phyloP scores from a whole-genome alignment of 2,113 vertebrate species.

The Mugil cephalus region DNA sequence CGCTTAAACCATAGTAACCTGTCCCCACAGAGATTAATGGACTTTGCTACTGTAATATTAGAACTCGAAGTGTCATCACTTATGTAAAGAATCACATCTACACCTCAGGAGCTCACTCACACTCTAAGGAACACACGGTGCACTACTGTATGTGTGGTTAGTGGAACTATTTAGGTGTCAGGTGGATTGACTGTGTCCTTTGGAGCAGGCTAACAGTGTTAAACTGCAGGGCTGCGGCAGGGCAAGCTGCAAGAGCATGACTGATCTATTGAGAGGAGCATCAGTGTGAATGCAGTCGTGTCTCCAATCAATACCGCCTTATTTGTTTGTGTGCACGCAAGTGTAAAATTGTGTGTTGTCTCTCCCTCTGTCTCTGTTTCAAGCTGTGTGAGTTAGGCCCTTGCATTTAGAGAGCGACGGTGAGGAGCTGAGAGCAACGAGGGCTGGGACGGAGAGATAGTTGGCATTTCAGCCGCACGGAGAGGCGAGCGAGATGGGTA shows the following conservation, averaged over 20 bases:
- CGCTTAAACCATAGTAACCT: neutral
- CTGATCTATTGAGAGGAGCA: slow-evolving; percentile 79
- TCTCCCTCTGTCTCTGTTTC: slow-evolving; percentile 57
- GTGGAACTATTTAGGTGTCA: slow-evolving; percentile 60
- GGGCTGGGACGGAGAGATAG: slow-evolving; percentile 56
- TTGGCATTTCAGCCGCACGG: slow-evolving; percentile 64
- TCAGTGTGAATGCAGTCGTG: slow-evolving; percentile 69
- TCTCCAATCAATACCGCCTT: slow-evolving; percentile 75
- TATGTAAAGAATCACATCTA: slow-evolving; percentile 43
- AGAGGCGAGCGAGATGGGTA: slow-evolving; percentile 40
- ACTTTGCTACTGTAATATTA: slow-evolving; percentile 39
- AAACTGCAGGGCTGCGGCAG: slow-evolving; percentile 71
- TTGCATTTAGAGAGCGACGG: slow-evolving; percentile 54
- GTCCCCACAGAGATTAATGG: slow-evolving; percentile 33
- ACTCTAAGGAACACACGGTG: slow-evolving; percentile 28
- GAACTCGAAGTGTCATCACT: slow-evolving; percentile 22
- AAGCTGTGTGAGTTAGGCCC: slow-evolving; percentile 66
- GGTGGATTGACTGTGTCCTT: slow-evolving; percentile 73
- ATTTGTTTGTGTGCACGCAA: slow-evolving; percentile 79
- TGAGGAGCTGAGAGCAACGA: slow-evolving; percentile 51
- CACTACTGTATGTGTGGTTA: slow-evolving; percentile 27
- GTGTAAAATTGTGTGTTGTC: slow-evolving; percentile 77
- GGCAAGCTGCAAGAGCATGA: slow-evolving; percentile 69
- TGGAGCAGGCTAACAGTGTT: slow-evolving; percentile 65
- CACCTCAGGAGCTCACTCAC: neutral